These are phyloP conservation scores for Xylota segnis DNA, from an alignment of 2,888 invertebrate genomes.

Conservation along the genomic window DNA sequence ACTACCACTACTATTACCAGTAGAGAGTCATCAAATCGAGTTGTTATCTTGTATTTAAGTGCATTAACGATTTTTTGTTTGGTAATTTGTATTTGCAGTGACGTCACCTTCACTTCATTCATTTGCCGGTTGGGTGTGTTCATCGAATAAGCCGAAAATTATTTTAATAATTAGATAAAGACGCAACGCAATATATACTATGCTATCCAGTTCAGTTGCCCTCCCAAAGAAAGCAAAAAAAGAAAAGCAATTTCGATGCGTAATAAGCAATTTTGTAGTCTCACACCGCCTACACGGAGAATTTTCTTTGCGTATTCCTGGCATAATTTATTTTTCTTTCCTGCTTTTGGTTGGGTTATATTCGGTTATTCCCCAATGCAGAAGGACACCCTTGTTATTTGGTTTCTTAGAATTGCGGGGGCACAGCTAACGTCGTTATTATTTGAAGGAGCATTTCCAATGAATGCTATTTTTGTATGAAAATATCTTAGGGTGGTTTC, in stretches of 20 bases:
- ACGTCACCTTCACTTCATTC: slow-evolving; percentile 68
- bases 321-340: neutral
- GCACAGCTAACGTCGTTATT: neutral
- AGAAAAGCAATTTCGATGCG: slow-evolving; percentile 12
- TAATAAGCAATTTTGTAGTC: slow-evolving; percentile 20
- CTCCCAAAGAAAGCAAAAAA: neutral
- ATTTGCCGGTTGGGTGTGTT: slow-evolving; percentile 63
- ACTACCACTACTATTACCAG: neutral
- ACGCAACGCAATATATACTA: slow-evolving; percentile 18
- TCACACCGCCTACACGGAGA: slow-evolving; percentile 20
- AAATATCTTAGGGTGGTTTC: no score
- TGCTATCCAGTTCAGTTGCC: slow-evolving; percentile 2
- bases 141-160: slow-evolving; percentile 24
- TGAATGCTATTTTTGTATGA: no score
- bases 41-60: slow-evolving; percentile 44
- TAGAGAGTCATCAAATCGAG: slow-evolving; percentile 17
- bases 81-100: slow-evolving; percentile 52
- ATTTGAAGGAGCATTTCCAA: neutral
- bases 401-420: neutral
- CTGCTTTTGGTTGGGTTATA: neutral
- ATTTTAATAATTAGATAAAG: slow-evolving; percentile 37
- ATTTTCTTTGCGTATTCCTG: neutral
- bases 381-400: slow-evolving; percentile 15
- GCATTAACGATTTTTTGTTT: slow-evolving; percentile 48
- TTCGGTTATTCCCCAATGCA: neutral